phyloP scores from a whole-genome alignment of 2,797 vertebrate genomes.

The Pipistrellus pipistrellus region DNA sequence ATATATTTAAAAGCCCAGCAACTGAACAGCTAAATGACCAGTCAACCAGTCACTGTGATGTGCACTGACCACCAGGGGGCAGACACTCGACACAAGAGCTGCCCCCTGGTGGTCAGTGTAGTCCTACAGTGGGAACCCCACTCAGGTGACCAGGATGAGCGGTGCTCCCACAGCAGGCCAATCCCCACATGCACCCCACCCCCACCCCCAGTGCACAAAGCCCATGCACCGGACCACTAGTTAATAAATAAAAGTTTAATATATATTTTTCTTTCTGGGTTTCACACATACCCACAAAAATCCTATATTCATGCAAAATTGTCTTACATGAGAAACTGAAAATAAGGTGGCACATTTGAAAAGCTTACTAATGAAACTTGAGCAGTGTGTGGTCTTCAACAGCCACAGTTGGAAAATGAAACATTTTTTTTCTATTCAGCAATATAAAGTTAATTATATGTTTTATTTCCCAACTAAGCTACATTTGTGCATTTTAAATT shows the following conservation, averaged over 20 bases:
- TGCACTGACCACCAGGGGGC: no score
- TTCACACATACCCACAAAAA: neutral
- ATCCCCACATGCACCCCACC: no score
- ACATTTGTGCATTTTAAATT: slow-evolving; percentile 74
- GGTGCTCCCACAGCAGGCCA: no score
- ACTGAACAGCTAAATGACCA: no score
- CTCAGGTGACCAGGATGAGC: no score
- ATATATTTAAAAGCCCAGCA: no score
- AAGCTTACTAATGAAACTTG: neutral
- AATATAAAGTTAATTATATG: slow-evolving; percentile 70
- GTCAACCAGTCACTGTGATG: no score
- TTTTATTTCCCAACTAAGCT: slow-evolving; percentile 71
- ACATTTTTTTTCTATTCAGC: slow-evolving; percentile 70
- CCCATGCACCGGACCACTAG: no score
- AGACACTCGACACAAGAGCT: no score
- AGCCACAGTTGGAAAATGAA: slow-evolving; percentile 60
- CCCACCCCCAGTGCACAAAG: no score
- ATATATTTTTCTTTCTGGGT: slow-evolving; percentile 4
- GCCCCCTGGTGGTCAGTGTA: no score
- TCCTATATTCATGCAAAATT: neutral
- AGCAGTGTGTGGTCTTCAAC: neutral
- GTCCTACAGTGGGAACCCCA: no score
- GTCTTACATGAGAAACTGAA: neutral
- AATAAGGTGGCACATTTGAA: neutral
- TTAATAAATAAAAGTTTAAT: neutral